Conservation (phyloP, 1,140 invertebrate genomes). For the Drosophila pseudoobscura region DNA sequence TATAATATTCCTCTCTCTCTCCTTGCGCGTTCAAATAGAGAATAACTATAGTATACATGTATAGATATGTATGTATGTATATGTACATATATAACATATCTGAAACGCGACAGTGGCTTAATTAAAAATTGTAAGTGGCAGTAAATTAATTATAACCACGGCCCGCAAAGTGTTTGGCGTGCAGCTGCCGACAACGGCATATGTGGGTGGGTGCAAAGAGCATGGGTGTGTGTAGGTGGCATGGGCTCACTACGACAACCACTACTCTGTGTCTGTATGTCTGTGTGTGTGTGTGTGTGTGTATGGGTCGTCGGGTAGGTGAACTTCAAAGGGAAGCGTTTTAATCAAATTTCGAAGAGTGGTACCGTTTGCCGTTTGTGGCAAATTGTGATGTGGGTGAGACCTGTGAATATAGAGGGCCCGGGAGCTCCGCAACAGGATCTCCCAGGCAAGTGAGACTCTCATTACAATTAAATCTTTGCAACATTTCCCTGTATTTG, state of each 20-base stretch:
- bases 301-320: conserved; percentile 22
- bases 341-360: conserved; percentile 70
- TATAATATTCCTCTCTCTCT: not conserved
- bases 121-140: conserved; percentile 81
- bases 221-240: conserved; percentile 3
- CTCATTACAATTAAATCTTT: conserved; percentile 37
- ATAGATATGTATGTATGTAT: conserved; percentile 1
- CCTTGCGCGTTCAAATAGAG: conserved; percentile 3
- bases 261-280: conserved; percentile 13
- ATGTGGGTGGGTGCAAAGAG: conserved; percentile 43
- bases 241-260: conserved; percentile 1
- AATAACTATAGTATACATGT: not conserved
- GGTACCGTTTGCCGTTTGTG: conserved; percentile 16
- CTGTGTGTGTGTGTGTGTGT: conserved; percentile 19
- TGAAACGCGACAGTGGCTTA: conserved; percentile 58
- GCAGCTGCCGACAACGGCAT: conserved; percentile 28
- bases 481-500: not conserved
- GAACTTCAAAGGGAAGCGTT: conserved; percentile 71
- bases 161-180: conserved; percentile 77
- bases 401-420: conserved; percentile 3
- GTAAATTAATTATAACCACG: conserved; percentile 78
- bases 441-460: not conserved
- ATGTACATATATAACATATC: conserved; percentile 22
- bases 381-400: conserved; percentile 21
- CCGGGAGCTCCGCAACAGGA: no score